Evolutionary conservation across 2,797 vertebrate genomes (phyloP), one percentile per base, ranked within the genome.

Genomic region (Kryptopterus vitreolus): DNA sequence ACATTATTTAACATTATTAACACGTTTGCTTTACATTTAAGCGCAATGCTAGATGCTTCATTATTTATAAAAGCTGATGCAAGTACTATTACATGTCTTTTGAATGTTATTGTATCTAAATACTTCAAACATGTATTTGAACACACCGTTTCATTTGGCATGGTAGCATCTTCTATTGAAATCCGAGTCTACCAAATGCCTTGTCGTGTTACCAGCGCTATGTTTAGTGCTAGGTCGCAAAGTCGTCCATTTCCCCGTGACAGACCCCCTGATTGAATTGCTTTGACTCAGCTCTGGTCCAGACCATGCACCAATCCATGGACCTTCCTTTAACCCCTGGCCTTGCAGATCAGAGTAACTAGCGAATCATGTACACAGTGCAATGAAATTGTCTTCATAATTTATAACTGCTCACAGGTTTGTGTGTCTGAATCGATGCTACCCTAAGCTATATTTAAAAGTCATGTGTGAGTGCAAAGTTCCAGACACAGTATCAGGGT

Each of bases 251-350:
- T 86, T 86, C 84, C 84, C 69, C 16, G 8, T 87, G 82, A 82
- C 87, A 86, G 73, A 26, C 73, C 71, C 43, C 63, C 84, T 16
- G 87, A 93, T 94, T 91, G 84, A 93, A 93, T 93, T 93, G 85
- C 93, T 86, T 87, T 29, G 88, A 93, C 88, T 94, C 93, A 93
- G 93, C 91, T 85, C 81, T 87, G 82, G 57, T 84, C 77, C 63
- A 16, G 75, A 84, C 78, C 22, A 63, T 78, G 73, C 62, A 20
- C 73, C 83, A 13, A 6, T 71, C 81, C 81, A 79, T 81, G 80
- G 79, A 78, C 83, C 71, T 81, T 66, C 69, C 76, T 66, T 43
- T 76, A 55, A 59, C 79, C 72, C 82, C 61, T 74, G 68, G 50
- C 74, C 50, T 59, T 66, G 62, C 35, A 75, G 63, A 80, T 78